These are phyloP conservation scores for Mongoloraphidia duomilia DNA, from an alignment of 2,888 invertebrate species.

Conservation along the genomic window DNA sequence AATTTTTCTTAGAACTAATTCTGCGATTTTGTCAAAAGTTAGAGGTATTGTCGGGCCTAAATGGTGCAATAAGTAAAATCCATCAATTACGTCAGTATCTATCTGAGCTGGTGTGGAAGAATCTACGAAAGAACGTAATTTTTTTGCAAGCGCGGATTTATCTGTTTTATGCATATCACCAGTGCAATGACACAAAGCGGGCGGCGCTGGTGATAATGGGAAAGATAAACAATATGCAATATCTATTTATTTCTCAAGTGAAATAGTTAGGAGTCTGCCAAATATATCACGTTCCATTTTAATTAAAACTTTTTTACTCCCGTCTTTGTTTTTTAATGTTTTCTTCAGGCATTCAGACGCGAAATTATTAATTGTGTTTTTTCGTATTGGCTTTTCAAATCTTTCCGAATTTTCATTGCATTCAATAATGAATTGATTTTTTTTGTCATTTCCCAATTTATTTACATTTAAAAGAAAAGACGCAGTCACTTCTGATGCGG, in stretches of 20 bases:
- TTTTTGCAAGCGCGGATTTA: slow-evolving; percentile 7
- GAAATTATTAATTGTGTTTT: neutral
- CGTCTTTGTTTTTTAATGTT: slow-evolving; percentile 3
- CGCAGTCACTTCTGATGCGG: slow-evolving; percentile 6
- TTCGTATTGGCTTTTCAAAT: neutral
- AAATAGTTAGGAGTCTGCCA: slow-evolving; percentile 14
- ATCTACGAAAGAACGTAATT: slow-evolving; percentile 4
- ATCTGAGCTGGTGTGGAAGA: neutral
- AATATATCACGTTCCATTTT: slow-evolving; percentile 12
- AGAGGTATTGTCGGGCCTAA: slow-evolving; percentile 11
- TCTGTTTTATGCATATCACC: slow-evolving; percentile 10
- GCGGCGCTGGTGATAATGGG: slow-evolving; percentile 22
- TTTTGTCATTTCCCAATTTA: slow-evolving; percentile 1
- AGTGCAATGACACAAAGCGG: slow-evolving; percentile 8
- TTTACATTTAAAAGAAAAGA: slow-evolving; percentile 10
- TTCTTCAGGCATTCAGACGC: slow-evolving; percentile 1
- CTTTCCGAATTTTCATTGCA: neutral
- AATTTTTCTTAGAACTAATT: slow-evolving; percentile 11
- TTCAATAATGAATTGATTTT: neutral
- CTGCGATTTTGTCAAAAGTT: slow-evolving; percentile 14
- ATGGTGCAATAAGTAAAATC: slow-evolving; percentile 8
- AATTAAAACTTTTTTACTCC: neutral
- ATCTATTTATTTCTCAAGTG: slow-evolving; percentile 19
- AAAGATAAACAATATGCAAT: slow-evolving; percentile 19
- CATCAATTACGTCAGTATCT: slow-evolving; percentile 7